phyloP scores from a whole-genome alignment of 2,888 invertebrate genomes.

The Halictus ligatus region DNA sequence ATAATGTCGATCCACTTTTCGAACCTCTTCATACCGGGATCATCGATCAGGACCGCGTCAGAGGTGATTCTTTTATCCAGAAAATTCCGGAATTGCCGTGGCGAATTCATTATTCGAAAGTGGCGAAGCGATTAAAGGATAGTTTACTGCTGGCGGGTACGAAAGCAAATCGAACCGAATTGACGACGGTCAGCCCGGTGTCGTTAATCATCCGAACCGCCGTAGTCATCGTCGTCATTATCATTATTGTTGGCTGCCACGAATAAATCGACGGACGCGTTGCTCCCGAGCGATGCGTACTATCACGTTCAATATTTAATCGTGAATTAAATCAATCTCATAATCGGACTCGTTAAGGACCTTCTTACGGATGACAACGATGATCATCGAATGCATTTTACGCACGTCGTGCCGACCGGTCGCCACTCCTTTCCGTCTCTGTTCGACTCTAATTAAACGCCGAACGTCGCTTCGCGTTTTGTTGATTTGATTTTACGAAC shows the following conservation, averaged over 20 bases:
- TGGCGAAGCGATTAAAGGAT: constrained; percentile 70
- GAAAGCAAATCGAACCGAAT: constrained; percentile 71
- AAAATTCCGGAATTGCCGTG: constrained; percentile 61
- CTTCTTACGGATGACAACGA: constrained; percentile 16
- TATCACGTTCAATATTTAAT: constrained; percentile 55
- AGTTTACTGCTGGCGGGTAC: constrained; percentile 58
- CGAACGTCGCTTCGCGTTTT: background rate
- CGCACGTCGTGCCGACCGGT: background rate
- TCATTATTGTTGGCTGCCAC: constrained; percentile 62
- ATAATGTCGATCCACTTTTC: background rate
- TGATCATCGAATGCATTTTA: background rate
- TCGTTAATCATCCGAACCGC: constrained; percentile 71
- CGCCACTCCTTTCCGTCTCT: background rate
- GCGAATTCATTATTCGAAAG: constrained; percentile 70
- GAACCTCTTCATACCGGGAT: constrained; percentile 18
- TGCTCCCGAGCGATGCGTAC: constrained; percentile 57
- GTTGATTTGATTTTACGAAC: no score
- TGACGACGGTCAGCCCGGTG: constrained; percentile 51
- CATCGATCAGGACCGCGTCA: constrained; percentile 69
- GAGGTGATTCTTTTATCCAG: constrained; percentile 27
- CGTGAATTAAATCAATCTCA: constrained; percentile 63
- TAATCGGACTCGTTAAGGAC: constrained; percentile 57
- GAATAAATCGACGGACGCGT: constrained; percentile 60
- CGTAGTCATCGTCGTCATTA: constrained; percentile 72
- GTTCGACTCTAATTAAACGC: background rate